phyloP scores from a whole-genome alignment of 1,140 invertebrate species.

The Saccostrea echinata region DNA sequence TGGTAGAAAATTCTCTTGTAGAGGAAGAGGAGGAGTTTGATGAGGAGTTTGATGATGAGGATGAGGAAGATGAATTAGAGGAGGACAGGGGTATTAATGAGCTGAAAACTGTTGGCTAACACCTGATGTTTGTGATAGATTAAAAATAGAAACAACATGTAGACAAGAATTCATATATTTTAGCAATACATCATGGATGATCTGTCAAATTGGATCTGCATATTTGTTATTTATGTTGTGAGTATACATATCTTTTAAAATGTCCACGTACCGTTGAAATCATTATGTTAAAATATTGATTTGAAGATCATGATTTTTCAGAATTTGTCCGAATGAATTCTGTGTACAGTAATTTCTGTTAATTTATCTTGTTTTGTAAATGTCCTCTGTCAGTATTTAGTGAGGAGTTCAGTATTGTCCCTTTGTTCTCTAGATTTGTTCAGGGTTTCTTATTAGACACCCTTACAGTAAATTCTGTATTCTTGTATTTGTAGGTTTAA shows the following conservation, averaged over 20 bases:
- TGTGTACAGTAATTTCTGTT: conserved; percentile 15
- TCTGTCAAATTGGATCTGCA: neutral
- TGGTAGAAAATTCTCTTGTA: neutral
- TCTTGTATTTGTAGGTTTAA: no score
- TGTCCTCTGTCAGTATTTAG: neutral
- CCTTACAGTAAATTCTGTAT: no score
- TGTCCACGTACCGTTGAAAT: neutral
- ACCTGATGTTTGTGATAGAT: neutral
- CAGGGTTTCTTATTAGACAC: no score
- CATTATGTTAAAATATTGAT: neutral
- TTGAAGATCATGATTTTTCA: neutral
- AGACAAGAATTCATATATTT: neutral
- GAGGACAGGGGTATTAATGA: conserved; percentile 25
- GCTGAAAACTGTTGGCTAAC: neutral
- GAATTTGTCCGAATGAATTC: conserved; percentile 13
- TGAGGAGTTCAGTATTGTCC: neutral
- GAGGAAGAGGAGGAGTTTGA: conserved; percentile 50
- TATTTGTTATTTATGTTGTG: neutral
- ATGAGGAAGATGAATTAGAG: conserved; percentile 20
- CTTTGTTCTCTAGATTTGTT: neutral
- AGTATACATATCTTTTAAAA: neutral
- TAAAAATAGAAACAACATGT: neutral
- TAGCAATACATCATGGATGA: neutral
- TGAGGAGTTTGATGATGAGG: conserved; percentile 39
- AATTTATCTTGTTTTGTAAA: conserved; percentile 5